Conservation (phyloP, 2,797 vertebrate species). For the Pseudomugil tenellus region DNA sequence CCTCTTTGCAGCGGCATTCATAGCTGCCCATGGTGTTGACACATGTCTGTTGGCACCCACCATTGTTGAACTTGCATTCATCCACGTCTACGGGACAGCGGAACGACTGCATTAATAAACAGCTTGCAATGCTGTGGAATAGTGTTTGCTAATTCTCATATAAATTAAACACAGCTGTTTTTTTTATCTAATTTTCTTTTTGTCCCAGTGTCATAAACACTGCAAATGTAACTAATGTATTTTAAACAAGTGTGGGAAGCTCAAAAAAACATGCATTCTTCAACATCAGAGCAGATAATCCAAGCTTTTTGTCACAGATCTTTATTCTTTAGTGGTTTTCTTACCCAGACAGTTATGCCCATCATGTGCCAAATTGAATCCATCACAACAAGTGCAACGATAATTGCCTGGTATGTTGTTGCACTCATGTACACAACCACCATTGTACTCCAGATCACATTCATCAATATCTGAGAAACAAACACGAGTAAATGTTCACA, state of each 20-base stretch:
- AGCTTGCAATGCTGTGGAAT: constrained; percentile 33
- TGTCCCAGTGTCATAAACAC: constrained; percentile 21
- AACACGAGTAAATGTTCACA: constrained; percentile 61
- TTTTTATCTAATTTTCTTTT: no score
- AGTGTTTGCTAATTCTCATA: constrained; percentile 16
- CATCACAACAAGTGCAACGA: constrained; percentile 95
- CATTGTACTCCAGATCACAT: constrained; percentile 93
- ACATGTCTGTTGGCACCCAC: constrained; percentile 95
- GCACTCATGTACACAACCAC: constrained; percentile 97
- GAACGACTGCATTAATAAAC: constrained; percentile 22
- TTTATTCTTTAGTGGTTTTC: constrained; percentile 39
- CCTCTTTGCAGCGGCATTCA: constrained; percentile 93
- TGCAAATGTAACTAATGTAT: constrained; percentile 21
- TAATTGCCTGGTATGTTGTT: constrained; percentile 98
- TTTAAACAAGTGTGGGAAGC: constrained; percentile 31
- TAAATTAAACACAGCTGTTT: constrained; percentile 22
- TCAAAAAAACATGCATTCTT: constrained; percentile 44
- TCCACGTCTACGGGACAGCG: constrained; percentile 86
- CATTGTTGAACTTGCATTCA: constrained; percentile 95
- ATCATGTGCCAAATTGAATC: constrained; percentile 95
- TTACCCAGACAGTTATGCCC: constrained; percentile 98
- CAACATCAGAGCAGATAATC: constrained; percentile 25
- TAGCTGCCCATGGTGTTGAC: constrained; percentile 96
- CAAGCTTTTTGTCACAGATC: constrained; percentile 12
- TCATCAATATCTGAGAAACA: constrained; percentile 92